Evolutionary conservation across 1,140 invertebrate genomes (phyloP), one percentile per base, ranked within the genome.

Genomic region (Ceratina australensis): DNA sequence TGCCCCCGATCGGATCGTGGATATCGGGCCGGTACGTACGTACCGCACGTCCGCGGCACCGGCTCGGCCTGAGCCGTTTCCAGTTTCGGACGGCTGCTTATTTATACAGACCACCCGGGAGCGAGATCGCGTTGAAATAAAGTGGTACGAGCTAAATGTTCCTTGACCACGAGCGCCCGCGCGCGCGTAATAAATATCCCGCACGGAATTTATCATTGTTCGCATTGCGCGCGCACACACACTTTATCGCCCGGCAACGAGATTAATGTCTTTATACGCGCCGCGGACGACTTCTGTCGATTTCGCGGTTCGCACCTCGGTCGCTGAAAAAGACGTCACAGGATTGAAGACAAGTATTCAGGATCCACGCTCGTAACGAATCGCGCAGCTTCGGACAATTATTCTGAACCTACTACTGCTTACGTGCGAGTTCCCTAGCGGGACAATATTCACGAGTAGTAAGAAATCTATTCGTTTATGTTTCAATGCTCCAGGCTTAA

Each of bases 121-220:
- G 83, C 78, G 56, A 63, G 57, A 77, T 77, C 79, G 60, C 65
- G 77, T 78, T 81, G 68, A 76, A 83, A 77, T 75, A 88, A 86
- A 90, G 79, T 87, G 87, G 88, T 86, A 79, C 82, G 86, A 88
- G 86, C 86, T 89, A 87, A 89, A 90, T 87, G 86, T 88, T 87
- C 82, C 88, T 83, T 86, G 67, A 72, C 68, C 77, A 57, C 61
- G 63, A 57, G 73, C 42, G 64, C 54, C 22, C 68, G 68, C 56
- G 63, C 67, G 49, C 69, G 60, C 63, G 57, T 81, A 67, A 80
- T 78, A 92, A 91, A 91, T 91, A 92, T 91, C 84, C 81, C 74
- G 72, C 80, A 79, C 84, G 90, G 86, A 89, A 91, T 91, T 90
- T 91, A 90, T 91, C 86, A 86, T 84, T 60, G 61, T 79, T 83